Base-by-base conservation (phyloP, 1,140 invertebrate species). In the Ostrea edulis region DNA sequence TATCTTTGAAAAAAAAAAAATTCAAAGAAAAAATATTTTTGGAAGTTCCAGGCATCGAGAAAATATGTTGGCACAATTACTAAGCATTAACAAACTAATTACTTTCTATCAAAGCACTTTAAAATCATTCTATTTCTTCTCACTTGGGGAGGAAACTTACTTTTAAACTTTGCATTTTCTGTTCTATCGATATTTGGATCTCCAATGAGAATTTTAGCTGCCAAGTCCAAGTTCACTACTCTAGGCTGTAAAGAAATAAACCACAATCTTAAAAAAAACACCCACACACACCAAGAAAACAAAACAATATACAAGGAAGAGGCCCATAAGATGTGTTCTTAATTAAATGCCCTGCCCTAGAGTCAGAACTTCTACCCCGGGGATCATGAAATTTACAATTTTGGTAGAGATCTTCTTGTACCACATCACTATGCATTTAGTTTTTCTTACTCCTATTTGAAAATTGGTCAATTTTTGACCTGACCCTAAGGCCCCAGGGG, bases 161-260 rank as follows among this genome's bases (percentile, higher is more conserved):
- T 95, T 94, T 95, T 95, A 89, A 95, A 95, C 91, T 95, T 95
- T 52, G 94, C 90, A 88, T 89, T 93, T 89, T 95, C 93, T 68
- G 92, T 93, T 29, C 90, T 92, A 81, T 94, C 93, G 54, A 94
- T 90, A 84, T 93, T 93, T 51, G 91, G 94, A 95, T 97, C 94
- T 53, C 95, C 95, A 87, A 96, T 95, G 7, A 97, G 95, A 89
- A 97, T 96, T 93, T 96, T 96, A 68, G 97, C 96, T 90, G 97
- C 96, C 93, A 97, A 96, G 92, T 97, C 96, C 89, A 97, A 94
- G 93, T 96, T 97, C 51, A 97, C 96, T 53, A 96, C 95, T 91
- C 96, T 94, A 65, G 96, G 96, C 96, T 97, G 95, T 91, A 96
- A 95, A 87, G 85, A 54, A 86, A 88, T 77, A 20, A 52, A 83